phyloP scores from a whole-genome alignment of 1,140 invertebrate genomes.

The Vanessa atalanta region DNA sequence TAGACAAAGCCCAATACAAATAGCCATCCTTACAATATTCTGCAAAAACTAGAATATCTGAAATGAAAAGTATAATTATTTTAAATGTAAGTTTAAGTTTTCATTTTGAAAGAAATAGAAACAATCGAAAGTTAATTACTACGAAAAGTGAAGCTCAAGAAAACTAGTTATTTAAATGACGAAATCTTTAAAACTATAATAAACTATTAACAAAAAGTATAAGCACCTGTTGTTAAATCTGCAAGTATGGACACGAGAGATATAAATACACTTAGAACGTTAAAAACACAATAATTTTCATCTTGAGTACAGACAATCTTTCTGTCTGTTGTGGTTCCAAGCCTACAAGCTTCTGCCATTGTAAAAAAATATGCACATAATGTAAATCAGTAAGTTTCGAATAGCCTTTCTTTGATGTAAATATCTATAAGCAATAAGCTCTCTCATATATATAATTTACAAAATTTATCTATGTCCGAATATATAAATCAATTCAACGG shows the following conservation, averaged over 20 bases:
- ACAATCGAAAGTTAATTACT: not conserved
- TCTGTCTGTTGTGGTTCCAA: constrained; percentile 55
- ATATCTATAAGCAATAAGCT: constrained; percentile 9
- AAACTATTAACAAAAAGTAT: constrained; percentile 8
- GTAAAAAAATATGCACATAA: constrained; percentile 66
- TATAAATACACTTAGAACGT: constrained; percentile 76
- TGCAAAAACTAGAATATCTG: constrained; percentile 73
- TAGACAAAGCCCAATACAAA: constrained; percentile 65
- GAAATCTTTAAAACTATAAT: constrained; percentile 13
- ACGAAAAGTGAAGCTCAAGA: not conserved
- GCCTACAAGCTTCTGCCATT: constrained; percentile 74
- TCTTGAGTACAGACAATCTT: constrained; percentile 61
- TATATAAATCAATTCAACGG: constrained; percentile 46
- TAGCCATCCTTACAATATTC: constrained; percentile 73
- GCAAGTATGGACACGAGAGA: constrained; percentile 74
- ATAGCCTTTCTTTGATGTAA: constrained; percentile 5
- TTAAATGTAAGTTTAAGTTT: not conserved
- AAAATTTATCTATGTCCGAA: constrained; percentile 19
- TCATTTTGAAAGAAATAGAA: not conserved
- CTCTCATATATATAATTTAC: constrained; percentile 13
- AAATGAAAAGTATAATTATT: constrained; percentile 40
- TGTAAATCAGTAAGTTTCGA: constrained; percentile 38
- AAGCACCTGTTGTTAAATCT: constrained; percentile 72
- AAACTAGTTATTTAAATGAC: constrained; percentile 4
- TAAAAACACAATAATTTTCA: constrained; percentile 73